Evolutionary conservation across 2,888 invertebrate species (phyloP), one percentile per base, ranked within the genome.

Genomic region (Tinea pellionella): DNA sequence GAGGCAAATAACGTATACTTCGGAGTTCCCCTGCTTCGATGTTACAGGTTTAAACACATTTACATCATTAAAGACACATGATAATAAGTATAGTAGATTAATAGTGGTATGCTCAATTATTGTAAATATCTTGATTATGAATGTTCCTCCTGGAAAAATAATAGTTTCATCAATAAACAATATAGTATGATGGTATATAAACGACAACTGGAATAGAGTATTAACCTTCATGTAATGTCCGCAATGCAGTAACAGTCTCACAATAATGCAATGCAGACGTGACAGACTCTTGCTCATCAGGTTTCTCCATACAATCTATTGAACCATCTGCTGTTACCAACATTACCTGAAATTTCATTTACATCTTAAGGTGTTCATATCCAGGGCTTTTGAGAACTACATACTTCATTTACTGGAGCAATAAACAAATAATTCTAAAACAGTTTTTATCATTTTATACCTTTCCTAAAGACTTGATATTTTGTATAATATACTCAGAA

Each of bases 1-100:
- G 24, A 91, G 73, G 68, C 94, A 95, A 29, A 98, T 85, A 0
- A 96, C 89, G 72, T 98, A 98, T 0, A 95, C 91, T 80, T 98
- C 98, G 0, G 98, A 98, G 78, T 98, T 98, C 7, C 98, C 98
- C 70, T 94, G 93, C 72, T 96, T 95, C n/a, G 98, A 98, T 0
- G 96, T 95, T 0, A 92, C 92, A 0, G 98, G 98, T 74, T 98
- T 98, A 72, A 92, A 94, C 15, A 95, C 86, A 65, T 90, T 87
- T 0, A 98, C 92, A 71, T 91, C 82, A 30, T 88, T 72, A 74
- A 98, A 98, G 13, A 89, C 68, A 67, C 93, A 92, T 67, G 92
- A 92, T 2, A 98, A 83, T 9, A 98, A 78, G 72, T 93, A 97
- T 59, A 98, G 75, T 3, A 96, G 78, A 63, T 91, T 92, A 0